These are phyloP conservation scores for Anarrhichthys ocellatus DNA, from an alignment of 2,113 vertebrate genomes.

Conservation along the genomic window DNA sequence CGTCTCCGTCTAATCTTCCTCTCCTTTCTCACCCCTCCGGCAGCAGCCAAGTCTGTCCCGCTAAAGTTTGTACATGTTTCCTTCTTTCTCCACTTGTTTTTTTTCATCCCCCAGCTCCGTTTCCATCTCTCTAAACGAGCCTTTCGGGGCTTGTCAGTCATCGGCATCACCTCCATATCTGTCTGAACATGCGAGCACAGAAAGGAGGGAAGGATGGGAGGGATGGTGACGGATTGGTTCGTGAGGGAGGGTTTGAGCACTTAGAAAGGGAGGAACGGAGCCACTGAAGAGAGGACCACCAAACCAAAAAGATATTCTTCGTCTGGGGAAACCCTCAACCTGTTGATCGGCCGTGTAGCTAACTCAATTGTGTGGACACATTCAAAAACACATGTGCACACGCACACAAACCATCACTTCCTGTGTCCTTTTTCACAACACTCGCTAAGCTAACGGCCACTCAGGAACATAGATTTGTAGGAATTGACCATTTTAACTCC, in stretches of 20 bases:
- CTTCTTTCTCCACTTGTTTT: conserved; percentile 12
- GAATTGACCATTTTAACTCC: conserved; percentile 27
- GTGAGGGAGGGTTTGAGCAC: conserved; percentile 35
- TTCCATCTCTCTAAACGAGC: conserved; percentile 29
- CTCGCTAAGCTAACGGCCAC: conserved; percentile 22
- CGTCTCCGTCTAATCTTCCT: conserved; percentile 15
- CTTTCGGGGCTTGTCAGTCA: conserved; percentile 62
- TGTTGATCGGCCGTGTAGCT: background rate
- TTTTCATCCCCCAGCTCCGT: conserved; percentile 1
- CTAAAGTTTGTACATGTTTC: conserved; percentile 33
- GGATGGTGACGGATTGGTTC: conserved; percentile 57
- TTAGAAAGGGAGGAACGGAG: conserved; percentile 32
- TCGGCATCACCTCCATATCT: conserved; percentile 50
- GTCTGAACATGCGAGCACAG: conserved; percentile 44
- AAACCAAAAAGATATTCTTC: conserved; percentile 16
- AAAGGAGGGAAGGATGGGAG: conserved; percentile 28
- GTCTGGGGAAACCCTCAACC: conserved; percentile 19
- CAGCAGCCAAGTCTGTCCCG: conserved; percentile 33
- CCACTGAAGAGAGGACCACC: conserved; percentile 23
- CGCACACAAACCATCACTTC: background rate
- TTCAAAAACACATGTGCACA: conserved; percentile 3
- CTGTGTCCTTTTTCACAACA: conserved; percentile 6
- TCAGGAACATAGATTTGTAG: conserved; percentile 5
- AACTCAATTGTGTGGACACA: background rate
- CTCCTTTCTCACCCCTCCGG: conserved; percentile 48